Percentiles rank a stretch among this genome's conserved stretches.
Evolutionary conservation across 1,140 invertebrate genomes (phyloP).

Genomic region (Artemia franciscana): DNA sequence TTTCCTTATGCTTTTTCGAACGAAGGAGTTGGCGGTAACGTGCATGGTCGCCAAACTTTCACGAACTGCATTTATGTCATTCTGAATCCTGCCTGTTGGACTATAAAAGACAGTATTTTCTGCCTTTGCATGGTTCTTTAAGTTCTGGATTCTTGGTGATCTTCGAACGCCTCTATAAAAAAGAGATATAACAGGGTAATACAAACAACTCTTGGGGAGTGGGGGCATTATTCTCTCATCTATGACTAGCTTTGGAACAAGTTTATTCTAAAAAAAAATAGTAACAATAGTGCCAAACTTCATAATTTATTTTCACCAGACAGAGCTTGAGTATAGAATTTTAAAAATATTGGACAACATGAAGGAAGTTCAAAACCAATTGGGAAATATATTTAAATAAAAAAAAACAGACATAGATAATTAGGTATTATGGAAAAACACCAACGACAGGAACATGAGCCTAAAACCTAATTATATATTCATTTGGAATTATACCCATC

Average conservation of each 20-base stretch:
- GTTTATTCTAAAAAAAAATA: background rate
- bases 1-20: background rate
- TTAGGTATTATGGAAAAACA: no score
- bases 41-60: background rate
- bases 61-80: background rate
- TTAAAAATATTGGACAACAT: background rate
- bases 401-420: no score
- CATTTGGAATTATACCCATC: no score
- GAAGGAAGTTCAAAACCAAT: no score
- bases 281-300: background rate
- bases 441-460: no score
- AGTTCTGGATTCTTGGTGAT: background rate
- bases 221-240: background rate
- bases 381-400: no score
- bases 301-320: background rate
- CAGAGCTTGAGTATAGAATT: background rate
- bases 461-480: no score
- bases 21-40: background rate
- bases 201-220: background rate
- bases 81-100: background rate
- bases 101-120: background rate
- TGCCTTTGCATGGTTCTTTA: background rate
- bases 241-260: background rate
- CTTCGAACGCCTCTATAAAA: background rate
- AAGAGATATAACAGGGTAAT: background rate